Evolutionary conservation across 2,888 invertebrate genomes (phyloP).

Genomic region (Dorcus hopei): DNA sequence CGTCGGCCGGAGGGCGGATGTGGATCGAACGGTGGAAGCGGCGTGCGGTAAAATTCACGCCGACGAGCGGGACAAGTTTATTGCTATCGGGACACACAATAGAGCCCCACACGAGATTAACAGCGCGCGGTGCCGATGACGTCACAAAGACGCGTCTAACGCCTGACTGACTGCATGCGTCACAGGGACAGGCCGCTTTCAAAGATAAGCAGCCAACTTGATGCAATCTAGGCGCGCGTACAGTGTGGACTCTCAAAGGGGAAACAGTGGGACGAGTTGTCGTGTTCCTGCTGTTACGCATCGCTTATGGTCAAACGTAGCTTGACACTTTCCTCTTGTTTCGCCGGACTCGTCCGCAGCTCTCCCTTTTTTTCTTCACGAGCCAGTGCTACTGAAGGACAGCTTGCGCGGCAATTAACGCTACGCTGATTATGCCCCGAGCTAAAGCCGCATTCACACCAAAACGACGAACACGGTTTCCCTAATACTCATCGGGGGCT

Average conservation of each 20-base stretch:
- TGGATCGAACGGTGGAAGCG: background rate
- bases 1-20: background rate
- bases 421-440: too few relatives aligned
- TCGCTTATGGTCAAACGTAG: slow-evolving; percentile 24
- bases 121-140: slow-evolving; percentile 36
- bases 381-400: too few relatives aligned
- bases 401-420: too few relatives aligned
- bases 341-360: too few relatives aligned
- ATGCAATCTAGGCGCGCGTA: background rate
- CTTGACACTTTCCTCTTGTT: slow-evolving; percentile 19
- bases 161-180: slow-evolving; percentile 34
- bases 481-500: too few relatives aligned
- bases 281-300: slow-evolving; percentile 22
- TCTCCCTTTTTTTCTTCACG: too few relatives aligned
- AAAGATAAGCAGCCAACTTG: slow-evolving; percentile 13
- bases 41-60: background rate
- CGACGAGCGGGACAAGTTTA: slow-evolving; percentile 3
- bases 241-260: slow-evolving; percentile 6
- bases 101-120: slow-evolving; percentile 35
- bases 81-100: slow-evolving; percentile 22
- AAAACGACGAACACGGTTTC: too few relatives aligned
- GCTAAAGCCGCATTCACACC: too few relatives aligned
- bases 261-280: slow-evolving; percentile 4
- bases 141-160: slow-evolving; percentile 38
- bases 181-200: slow-evolving; percentile 15